A percentile compares a stretch with the other conserved stretches of the same genome.
Evolutionary conservation across 2,888 invertebrate genomes (phyloP).

Genomic region (Melolontha melolontha): DNA sequence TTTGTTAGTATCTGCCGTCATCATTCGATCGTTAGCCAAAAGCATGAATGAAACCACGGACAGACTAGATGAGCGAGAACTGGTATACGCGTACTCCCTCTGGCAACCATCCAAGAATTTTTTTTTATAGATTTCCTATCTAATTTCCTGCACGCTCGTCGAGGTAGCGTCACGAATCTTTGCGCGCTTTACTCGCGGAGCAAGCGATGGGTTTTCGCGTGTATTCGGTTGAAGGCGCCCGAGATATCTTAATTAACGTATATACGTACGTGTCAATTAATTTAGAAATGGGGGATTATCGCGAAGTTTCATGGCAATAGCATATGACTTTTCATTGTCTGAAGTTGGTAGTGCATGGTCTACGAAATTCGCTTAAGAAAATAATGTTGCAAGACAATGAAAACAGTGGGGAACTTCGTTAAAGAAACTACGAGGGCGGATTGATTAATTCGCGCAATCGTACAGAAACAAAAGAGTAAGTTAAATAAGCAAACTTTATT

Average conservation of each 20-base stretch:
- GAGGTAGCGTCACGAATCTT: slow-evolving; percentile 8
- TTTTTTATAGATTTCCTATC: slow-evolving; percentile 37
- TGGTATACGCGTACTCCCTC: slow-evolving; percentile 9
- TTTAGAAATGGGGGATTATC: no score
- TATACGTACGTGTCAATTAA: no score
- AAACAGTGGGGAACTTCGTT: no score
- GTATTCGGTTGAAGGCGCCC: neutral
- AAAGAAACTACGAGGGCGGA: no score
- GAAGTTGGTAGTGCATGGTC: no score
- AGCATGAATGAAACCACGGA: slow-evolving; percentile 35
- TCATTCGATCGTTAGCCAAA: slow-evolving; percentile 16
- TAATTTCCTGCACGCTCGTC: slow-evolving; percentile 19
- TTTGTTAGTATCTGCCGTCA: slow-evolving; percentile 1
- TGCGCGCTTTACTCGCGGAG: neutral
- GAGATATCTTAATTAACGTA: neutral
- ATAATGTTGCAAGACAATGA: no score
- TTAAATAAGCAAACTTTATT: no score
- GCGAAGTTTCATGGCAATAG: no score
- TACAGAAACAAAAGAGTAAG: no score
- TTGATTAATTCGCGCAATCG: no score
- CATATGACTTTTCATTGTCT: no score
- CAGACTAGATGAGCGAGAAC: neutral
- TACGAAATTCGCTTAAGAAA: no score
- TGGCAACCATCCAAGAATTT: slow-evolving; percentile 31
- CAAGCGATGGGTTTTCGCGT: neutral